Evolutionary conservation across 2,113 vertebrate species (phyloP).

Genomic region (Regulus satrapa): DNA sequence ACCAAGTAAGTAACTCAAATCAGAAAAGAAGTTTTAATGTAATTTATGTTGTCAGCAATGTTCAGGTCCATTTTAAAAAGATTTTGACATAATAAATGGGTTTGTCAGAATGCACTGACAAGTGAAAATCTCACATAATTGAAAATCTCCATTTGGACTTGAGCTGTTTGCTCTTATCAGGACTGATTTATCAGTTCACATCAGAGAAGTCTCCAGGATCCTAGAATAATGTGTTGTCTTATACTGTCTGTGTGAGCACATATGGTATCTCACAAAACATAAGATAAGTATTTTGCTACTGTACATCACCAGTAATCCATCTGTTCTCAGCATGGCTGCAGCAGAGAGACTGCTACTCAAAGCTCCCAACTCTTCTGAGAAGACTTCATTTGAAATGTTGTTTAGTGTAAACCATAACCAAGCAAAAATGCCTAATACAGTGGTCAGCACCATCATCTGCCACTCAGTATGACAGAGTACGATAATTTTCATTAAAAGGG

Average conservation of each 20-base stretch:
- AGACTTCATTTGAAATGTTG: not conserved
- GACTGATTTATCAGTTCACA: constrained; percentile 53
- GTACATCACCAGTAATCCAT: not conserved
- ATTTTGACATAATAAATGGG: constrained; percentile 41
- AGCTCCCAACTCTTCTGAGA: not conserved
- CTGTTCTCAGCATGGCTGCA: not conserved
- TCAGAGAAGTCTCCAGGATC: not conserved
- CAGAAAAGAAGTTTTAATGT: not conserved
- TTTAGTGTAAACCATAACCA: not conserved
- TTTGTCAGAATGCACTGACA: constrained; percentile 7
- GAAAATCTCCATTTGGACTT: constrained; percentile 31
- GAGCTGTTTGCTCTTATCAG: constrained; percentile 52
- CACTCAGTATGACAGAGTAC: not conserved
- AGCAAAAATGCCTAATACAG: not conserved
- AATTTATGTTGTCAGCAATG: constrained; percentile 38
- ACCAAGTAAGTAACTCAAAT: not conserved
- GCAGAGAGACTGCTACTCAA: not conserved
- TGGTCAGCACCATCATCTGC: not conserved
- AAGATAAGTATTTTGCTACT: not conserved
- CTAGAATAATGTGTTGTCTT: not conserved
- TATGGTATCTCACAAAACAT: not conserved
- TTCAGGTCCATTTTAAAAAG: constrained; percentile 40
- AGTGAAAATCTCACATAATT: constrained; percentile 35
- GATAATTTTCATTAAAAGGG: not conserved
- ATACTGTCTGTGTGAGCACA: not conserved